Percentiles rank a stretch among this genome's conserved stretches.
These are phyloP conservation scores for Amia ocellicauda DNA, from an alignment of 2,113 vertebrate genomes.

Conservation along the genomic window DNA sequence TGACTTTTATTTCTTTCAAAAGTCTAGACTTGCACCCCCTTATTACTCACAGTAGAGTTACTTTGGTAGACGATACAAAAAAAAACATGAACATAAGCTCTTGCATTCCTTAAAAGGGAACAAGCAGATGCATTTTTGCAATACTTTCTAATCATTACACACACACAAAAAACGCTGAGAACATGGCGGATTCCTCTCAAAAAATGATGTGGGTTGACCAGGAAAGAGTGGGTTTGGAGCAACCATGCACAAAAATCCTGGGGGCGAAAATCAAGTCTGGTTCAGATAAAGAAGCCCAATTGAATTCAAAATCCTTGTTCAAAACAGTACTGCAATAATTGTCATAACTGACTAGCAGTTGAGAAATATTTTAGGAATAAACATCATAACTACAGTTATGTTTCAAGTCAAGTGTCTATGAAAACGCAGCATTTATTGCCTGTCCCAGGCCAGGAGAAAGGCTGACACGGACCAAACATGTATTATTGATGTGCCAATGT, in stretches of 20 bases:
- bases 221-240: slow-evolving; percentile 21
- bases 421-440: too few relatives aligned
- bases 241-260: background rate
- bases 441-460: too few relatives aligned
- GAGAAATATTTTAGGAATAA: too few relatives aligned
- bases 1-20: slow-evolving; percentile 42
- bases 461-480: too few relatives aligned
- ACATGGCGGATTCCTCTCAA: slow-evolving; percentile 37
- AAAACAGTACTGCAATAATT: slow-evolving; percentile 3
- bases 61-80: slow-evolving; percentile 19
- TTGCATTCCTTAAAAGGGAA: slow-evolving; percentile 48
- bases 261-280: slow-evolving; percentile 13
- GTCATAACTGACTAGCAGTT: background rate
- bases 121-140: slow-evolving; percentile 46
- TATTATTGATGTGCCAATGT: too few relatives aligned
- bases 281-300: slow-evolving; percentile 5
- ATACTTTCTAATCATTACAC: slow-evolving; percentile 44
- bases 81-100: slow-evolving; percentile 1
- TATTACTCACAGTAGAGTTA: slow-evolving; percentile 18
- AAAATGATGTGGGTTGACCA: slow-evolving; percentile 15
- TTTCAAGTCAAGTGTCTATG: too few relatives aligned
- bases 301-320: background rate
- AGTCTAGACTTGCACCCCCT: slow-evolving; percentile 47
- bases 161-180: slow-evolving; percentile 34
- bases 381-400: too few relatives aligned